Percentiles rank a stretch among this genome's conserved stretches.
phyloP scores from a whole-genome alignment of 2,888 invertebrate genomes.

The Flabesymbios commensalis region DNA sequence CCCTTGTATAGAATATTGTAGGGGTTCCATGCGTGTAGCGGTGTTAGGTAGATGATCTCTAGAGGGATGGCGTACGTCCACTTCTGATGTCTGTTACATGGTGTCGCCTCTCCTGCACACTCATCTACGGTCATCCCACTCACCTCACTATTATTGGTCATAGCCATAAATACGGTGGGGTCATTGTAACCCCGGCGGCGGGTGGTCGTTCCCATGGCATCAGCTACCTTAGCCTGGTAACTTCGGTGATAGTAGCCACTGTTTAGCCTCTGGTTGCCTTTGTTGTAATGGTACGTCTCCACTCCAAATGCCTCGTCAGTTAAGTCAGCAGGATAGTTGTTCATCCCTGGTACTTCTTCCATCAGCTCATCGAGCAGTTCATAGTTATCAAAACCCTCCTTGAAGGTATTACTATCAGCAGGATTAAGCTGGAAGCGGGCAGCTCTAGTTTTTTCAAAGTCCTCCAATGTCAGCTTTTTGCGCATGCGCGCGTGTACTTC shows the following conservation, averaged over 20 bases:
- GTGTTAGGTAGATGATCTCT: slow-evolving; percentile 48
- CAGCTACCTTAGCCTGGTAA: slow-evolving; percentile 3
- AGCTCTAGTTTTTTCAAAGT: neutral
- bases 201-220: slow-evolving; percentile 8
- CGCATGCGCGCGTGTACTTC: neutral
- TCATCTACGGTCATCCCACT: slow-evolving; percentile 28
- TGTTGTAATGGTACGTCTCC: too few relatives aligned
- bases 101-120: neutral
- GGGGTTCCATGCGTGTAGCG: slow-evolving; percentile 49
- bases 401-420: neutral
- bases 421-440: neutral
- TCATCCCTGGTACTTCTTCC: slow-evolving; percentile 42
- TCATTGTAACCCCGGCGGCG: slow-evolving; percentile 22
- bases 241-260: slow-evolving; percentile 20
- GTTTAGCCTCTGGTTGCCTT: too few relatives aligned
- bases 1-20: slow-evolving; percentile 36
- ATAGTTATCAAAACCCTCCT: neutral
- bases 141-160: slow-evolving; percentile 40
- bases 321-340: slow-evolving; percentile 37
- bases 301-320: slow-evolving; percentile 34
- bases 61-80: slow-evolving; percentile 48
- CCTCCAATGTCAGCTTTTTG: neutral
- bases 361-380: slow-evolving; percentile 39
- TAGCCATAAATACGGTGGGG: slow-evolving; percentile 36
- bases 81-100: slow-evolving; percentile 16